Evolutionary conservation across 2,888 invertebrate genomes (phyloP).

Genomic region (Tryphoninae sp.): DNA sequence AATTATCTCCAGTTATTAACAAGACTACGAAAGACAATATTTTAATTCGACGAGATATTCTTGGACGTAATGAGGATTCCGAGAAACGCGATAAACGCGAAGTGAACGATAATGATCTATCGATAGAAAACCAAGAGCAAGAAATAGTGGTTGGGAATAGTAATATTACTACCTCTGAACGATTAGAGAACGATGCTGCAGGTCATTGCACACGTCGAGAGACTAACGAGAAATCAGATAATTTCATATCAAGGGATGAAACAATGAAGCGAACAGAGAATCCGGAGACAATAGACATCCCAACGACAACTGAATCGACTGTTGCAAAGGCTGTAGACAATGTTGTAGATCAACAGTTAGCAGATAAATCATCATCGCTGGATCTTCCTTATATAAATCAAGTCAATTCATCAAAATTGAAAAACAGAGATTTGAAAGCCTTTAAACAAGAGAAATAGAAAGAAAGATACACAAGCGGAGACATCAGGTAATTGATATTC

Average conservation of each 20-base stretch:
- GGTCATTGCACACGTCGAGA: background rate
- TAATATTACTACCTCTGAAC: no score
- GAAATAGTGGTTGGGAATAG: slow-evolving; percentile 37
- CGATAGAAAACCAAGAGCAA: slow-evolving; percentile 14
- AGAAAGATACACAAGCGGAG: background rate
- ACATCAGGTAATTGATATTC: background rate
- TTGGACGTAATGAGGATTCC: slow-evolving; percentile 68
- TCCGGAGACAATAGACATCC: background rate
- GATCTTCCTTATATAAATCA: slow-evolving; percentile 49
- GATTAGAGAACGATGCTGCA: background rate
- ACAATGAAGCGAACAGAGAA: background rate
- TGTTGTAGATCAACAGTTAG: slow-evolving; percentile 71
- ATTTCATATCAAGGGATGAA: slow-evolving; percentile 22
- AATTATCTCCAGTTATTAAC: slow-evolving; percentile 31
- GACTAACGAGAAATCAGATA: background rate
- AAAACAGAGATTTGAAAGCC: slow-evolving; percentile 75
- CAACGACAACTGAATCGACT: slow-evolving; percentile 64
- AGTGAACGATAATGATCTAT: slow-evolving; percentile 36
- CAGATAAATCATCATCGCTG: slow-evolving; percentile 66
- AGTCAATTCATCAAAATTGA: slow-evolving; percentile 57
- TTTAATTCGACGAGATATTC: slow-evolving; percentile 71
- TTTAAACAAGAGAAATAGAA: slow-evolving; percentile 44
- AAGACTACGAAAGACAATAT: slow-evolving; percentile 61
- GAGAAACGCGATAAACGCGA: slow-evolving; percentile 73
- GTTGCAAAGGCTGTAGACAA: slow-evolving; percentile 71